Evolutionary conservation across 2,113 vertebrate genomes (phyloP), one percentile per base, ranked within the genome.

Genomic region (Paedocypris sp.): DNA sequence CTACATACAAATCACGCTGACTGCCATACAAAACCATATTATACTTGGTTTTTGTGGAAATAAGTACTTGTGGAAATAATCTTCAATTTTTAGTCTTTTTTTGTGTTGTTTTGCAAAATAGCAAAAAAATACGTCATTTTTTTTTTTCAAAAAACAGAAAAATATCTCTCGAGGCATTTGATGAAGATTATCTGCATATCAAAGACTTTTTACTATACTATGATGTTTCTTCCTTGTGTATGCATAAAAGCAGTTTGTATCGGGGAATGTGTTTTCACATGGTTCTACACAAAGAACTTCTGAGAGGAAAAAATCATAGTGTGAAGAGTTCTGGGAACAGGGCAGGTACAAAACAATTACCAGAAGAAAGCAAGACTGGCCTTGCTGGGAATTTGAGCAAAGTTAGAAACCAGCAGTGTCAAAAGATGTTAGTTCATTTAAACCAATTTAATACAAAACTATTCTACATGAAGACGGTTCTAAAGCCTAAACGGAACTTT

Each of bases 141-240:
- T n/a, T n/a, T n/a, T n/a, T n/a, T n/a, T n/a, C n/a, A n/a, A n/a
- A n/a, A n/a, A n/a, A n/a, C 10, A n/a, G 72, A 78, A 78, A 78
- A 73, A 77, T 66, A 81, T 72, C 72, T 69, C 77, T 73, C 20
- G 61, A 19, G 53, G 68, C 65, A 72, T 57, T 52, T 39, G 61
- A 41, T 62, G 64, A 25, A 19, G 46, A 6, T 1, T 35, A 78
- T 82, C 77, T 83, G 67, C 79, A 84, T 81, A 79, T 82, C 80
- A 83, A 81, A 82, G 81, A 61, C 38, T 74, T 68, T 33, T 52
- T 49, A n/a, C n/a, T n/a, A n/a, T 59, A 80, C 75, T 80, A 65
- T 71, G 72, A 72, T 72, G 70, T 71, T 22, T 73, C 62, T 65
- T 33, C 6, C 58, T 64, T 39, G 69, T 53, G 48, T 6, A 54